Evolutionary conservation across 2,888 invertebrate genomes (phyloP).

Genomic region (Congeria kusceri): DNA sequence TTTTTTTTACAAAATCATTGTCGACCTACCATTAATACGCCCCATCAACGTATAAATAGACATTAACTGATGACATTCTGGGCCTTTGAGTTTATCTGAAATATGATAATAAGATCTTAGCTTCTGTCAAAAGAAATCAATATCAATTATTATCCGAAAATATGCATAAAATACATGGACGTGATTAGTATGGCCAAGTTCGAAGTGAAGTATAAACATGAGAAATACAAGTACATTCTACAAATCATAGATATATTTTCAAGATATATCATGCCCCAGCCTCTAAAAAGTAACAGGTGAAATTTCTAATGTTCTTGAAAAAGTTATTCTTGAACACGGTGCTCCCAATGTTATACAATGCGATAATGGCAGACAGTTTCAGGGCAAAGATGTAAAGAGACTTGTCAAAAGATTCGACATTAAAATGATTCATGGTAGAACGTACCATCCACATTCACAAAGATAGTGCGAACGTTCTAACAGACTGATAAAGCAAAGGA

Average conservation of each 20-base stretch:
- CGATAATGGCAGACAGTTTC: conserved; percentile 31
- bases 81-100: no score
- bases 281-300: conserved; percentile 19
- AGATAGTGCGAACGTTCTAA: conserved; percentile 25
- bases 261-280: conserved; percentile 38
- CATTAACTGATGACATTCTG: no score
- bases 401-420: conserved; percentile 19
- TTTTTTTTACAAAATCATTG: no score
- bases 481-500: conserved; percentile 9
- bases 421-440: conserved; percentile 24
- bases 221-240: conserved; percentile 27
- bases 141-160: no score
- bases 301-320: conserved; percentile 21
- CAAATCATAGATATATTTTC: conserved; percentile 41
- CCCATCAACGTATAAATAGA: no score
- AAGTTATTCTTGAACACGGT: conserved; percentile 25
- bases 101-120: no score
- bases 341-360: conserved; percentile 30
- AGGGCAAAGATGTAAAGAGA: conserved; percentile 11
- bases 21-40: no score
- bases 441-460: conserved; percentile 25
- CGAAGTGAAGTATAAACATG: not conserved
- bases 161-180: no score
- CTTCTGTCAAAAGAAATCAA: no score
- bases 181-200: conserved; percentile 15